Evolutionary conservation across 2,797 vertebrate species (phyloP), one percentile per base, ranked within the genome.

Genomic region (Neostethus bicornis): DNA sequence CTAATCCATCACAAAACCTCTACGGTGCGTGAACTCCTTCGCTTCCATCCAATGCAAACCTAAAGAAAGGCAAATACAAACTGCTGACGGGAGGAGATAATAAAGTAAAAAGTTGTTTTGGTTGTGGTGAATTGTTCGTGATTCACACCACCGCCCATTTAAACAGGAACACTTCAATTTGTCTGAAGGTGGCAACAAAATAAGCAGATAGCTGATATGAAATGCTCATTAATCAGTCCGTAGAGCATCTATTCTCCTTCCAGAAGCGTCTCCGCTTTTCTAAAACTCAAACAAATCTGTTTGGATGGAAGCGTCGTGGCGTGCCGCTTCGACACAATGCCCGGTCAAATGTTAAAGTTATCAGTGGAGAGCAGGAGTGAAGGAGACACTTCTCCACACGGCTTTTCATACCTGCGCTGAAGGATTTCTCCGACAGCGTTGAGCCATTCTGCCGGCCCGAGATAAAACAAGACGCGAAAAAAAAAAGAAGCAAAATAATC

Each of bases 291-390:
- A 78, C 0, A 3, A 70, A 65, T 66, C 34, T 61, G 63, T 73
- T 65, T 70, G 59, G 59, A 55, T 60, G 61, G 38, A 75, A 51
- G 61, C 70, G 41, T 62, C 35, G 10, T 42, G 2, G 54, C 48
- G 0, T 35, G 59, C 69, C 45, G 70, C 57, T 25, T 32, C 61
- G 66, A 54, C 86, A 90, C 87, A 90, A 90, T 86, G 46, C 77
- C 5, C 55, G 79, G 85, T 89, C 84, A 85, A 84, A 87, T 69
- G 83, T 72, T 76, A 7, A 79, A 90, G 83, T 91, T 93, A 92
- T 93, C 92, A 90, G 86, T 35, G 16, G 69, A 69, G 73, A 45
- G 83, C 91, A 93, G 91, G 29, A 87, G 67, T 68, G 79, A 80
- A 81, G 76, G 65, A 77, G 75, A 55, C 76, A 75, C 76, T 80